These are phyloP conservation scores for Rhinolophus sinicus DNA, from an alignment of 2,113 vertebrate species.

Conservation along the genomic window DNA sequence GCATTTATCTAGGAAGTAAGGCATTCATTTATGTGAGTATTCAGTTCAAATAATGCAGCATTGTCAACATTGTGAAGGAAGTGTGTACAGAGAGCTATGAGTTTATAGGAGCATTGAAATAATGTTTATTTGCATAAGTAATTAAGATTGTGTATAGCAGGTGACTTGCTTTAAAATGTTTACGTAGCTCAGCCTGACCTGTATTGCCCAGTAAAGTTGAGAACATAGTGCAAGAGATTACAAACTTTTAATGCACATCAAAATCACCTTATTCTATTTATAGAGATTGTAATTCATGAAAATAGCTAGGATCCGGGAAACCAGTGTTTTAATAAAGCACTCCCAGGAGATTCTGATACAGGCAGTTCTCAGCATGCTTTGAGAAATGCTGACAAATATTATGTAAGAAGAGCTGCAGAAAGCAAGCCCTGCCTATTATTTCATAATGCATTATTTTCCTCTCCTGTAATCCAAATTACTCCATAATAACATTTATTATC, in stretches of 20 bases:
- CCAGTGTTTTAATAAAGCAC: background rate
- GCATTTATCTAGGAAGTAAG: background rate
- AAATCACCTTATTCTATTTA: background rate
- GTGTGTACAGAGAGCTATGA: background rate
- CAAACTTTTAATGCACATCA: background rate
- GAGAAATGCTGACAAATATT: background rate
- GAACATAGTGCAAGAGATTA: background rate
- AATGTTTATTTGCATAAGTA: background rate
- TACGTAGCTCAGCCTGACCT: background rate
- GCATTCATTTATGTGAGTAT: background rate
- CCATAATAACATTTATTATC: background rate
- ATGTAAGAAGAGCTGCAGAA: background rate
- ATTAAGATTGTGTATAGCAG: background rate
- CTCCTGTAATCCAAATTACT: background rate
- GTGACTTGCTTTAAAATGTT: constrained; percentile 15
- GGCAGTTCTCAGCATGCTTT: background rate
- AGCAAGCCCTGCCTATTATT: background rate
- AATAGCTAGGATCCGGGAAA: background rate
- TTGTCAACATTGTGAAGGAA: background rate
- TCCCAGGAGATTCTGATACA: background rate
- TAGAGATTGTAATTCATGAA: background rate
- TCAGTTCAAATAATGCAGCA: background rate
- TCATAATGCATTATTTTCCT: background rate
- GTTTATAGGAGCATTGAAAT: background rate
- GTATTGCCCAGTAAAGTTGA: background rate